phyloP scores from a whole-genome alignment of 2,113 vertebrate species.

The Labeo rohita region DNA sequence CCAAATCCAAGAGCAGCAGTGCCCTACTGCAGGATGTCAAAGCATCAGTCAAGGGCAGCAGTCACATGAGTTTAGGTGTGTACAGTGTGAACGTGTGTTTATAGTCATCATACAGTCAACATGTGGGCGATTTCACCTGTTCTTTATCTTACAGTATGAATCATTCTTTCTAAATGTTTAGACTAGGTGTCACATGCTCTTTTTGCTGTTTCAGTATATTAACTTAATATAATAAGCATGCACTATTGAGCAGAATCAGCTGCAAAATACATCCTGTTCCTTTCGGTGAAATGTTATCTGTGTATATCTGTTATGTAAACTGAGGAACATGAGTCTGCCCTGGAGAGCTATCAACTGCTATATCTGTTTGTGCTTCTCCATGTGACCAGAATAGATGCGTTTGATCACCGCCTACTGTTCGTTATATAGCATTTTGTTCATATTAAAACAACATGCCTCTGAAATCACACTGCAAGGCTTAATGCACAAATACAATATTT shows the following conservation, averaged over 20 bases:
- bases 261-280: constrained; percentile 1
- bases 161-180: constrained; percentile 26
- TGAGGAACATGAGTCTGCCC: constrained; percentile 26
- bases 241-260: constrained; percentile 2
- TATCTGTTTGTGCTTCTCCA: constrained; percentile 35
- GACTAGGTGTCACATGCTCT: background rate
- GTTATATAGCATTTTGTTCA: background rate
- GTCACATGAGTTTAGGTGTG: constrained; percentile 56
- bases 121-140: background rate
- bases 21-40: constrained; percentile 79
- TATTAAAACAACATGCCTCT: background rate
- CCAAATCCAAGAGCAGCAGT: constrained; percentile 88
- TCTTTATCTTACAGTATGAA: constrained; percentile 4
- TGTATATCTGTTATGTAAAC: constrained; percentile 32
- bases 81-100: constrained; percentile 11
- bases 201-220: background rate
- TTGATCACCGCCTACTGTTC: background rate
- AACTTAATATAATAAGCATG: background rate
- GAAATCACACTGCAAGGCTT: background rate
- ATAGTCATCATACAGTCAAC: background rate
- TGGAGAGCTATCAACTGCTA: constrained; percentile 21
- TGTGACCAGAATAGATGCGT: constrained; percentile 19
- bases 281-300: constrained; percentile 21
- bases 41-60: constrained; percentile 70
- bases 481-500: background rate